Evolutionary conservation across 1,140 invertebrate species (phyloP), one percentile per base, ranked within the genome.

Genomic region (Leptinotarsa lineolata): DNA sequence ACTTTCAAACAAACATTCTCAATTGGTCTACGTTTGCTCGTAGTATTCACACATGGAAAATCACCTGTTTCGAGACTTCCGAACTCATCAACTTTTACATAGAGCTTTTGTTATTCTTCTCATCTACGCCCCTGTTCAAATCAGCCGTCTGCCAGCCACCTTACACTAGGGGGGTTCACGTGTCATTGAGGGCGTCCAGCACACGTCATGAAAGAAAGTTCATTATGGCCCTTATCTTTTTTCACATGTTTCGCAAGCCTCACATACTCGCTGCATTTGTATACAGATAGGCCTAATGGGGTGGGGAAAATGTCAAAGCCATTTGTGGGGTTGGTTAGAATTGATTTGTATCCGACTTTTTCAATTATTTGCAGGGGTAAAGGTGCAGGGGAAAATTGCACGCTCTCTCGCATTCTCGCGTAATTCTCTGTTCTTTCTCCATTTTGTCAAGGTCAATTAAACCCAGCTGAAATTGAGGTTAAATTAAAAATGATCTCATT

Each of bases 201-300:
- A 54, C 48, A 54, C 6, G 48, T 54, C 48, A 54, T 18, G n/a
- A 16, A 54, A 54, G 48, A 54, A 54, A 54, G 48, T 54, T 54
- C 48, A 54, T 54, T 54, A 54, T 54, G 48, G 16, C 48, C 48
- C 48, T 54, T 54, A 54, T 54, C 48, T 54, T 54, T 54, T 54
- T 54, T 54, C 48, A 54, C 48, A 54, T 54, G 16, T 54, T 54
- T 54, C 48, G 48, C 48, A 54, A 16, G 48, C n/a, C 48, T 54
- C 15, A 13, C 48, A 18, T 16, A 54, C 48, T 54, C n/a, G 48
- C 48, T 18, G 48, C 48, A 54, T 54, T 54, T 54, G 48, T 54
- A 54, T 18, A 18, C n/a, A 54, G n/a, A 54, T 54, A 54, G 2
- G 30, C 30, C 30, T 39, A 39, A 39, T 39, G 30, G 30, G 48